A percentile compares a stretch with the other conserved stretches of the same genome.
These are phyloP conservation scores for Drosophila kurseongensis DNA, from an alignment of 1,140 invertebrate genomes.

Conservation along the genomic window DNA sequence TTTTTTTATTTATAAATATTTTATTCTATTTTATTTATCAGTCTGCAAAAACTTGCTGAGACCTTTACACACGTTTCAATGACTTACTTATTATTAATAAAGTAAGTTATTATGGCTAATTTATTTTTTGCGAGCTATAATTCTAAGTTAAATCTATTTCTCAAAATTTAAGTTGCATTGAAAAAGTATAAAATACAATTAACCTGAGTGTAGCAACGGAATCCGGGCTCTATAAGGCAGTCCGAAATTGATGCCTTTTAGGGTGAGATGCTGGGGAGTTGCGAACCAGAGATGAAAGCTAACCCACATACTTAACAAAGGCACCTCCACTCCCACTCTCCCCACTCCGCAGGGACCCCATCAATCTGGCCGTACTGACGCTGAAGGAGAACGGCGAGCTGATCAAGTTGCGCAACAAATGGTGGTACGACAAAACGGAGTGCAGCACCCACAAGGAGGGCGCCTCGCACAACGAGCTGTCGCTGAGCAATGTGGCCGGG, in stretches of 20 bases:
- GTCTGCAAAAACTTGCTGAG: no score
- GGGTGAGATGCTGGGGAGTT: not conserved
- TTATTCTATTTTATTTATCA: no score
- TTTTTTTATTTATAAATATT: no score
- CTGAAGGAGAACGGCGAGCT: constrained; percentile 97
- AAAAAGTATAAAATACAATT: not conserved
- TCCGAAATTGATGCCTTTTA: constrained; percentile 43
- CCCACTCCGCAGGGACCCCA: constrained; percentile 89
- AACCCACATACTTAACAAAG: constrained; percentile 47
- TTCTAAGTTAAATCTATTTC: no score
- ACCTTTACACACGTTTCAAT: no score
- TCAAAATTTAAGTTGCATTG: no score
- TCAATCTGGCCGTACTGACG: constrained; percentile 96
- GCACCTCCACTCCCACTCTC: not conserved
- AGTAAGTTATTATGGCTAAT: no score
- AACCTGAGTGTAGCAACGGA: not conserved
- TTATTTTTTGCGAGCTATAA: no score
- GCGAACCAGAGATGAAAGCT: constrained; percentile 19
- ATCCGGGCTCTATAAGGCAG: not conserved
- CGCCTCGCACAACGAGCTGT: constrained; percentile 94
- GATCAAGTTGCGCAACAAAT: constrained; percentile 95
- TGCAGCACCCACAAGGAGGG: constrained; percentile 89
- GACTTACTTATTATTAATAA: no score
- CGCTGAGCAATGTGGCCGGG: constrained; percentile 98
- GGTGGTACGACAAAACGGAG: constrained; percentile 95